Base-by-base conservation (phyloP, 2,797 vertebrate species). In the Propithecus deckenii region DNA sequence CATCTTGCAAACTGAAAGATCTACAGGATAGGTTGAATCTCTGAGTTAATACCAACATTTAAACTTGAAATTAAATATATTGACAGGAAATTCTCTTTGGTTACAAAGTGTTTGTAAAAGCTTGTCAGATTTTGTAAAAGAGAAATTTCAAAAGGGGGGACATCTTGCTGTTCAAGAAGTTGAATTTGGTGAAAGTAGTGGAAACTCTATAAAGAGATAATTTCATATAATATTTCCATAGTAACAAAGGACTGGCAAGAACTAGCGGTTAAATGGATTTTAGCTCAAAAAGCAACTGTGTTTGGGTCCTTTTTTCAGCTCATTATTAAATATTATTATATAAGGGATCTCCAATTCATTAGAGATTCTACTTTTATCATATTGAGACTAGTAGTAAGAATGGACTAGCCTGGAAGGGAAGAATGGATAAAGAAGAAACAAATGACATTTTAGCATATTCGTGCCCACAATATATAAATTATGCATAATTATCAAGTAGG, bases 341-440 rank as follows among this genome's bases (percentile, higher is more conserved):
- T 96, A 96, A 93, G 50, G 0, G 88, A 74, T 72, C 28, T 72
- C 57, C 71, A 96, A 67, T 92, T 96, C 63, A 96, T 96, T 96
- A 84, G 72, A 46, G 30, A 92, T 61, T 96, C 72, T 80, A 28
- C 30, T 95, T 95, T 95, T 91, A 92, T 95, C 28, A 7, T 94
- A 95, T 95, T 92, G 95, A 89, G n/a, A 48, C 75, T 84, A 92
- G 84, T 91, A 48, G 86, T 81, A 94, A 94, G 57, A 97, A 96
- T 15, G 78, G 59, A 91, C 22, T 41, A 13, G 28, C 67, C 84
- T 95, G 75, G 46, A 94, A 74, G 61, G 38, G 65, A 92, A 69
- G 43, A 94, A 79, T 96, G 46, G n/a, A 80, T 97, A 96, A 95
- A 95, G 52, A 43, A 95, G 81, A 97, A 95, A 89, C 52, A 95